A percentile compares a stretch with the other conserved stretches of the same genome.
Conservation (phyloP, 35 echinoderm and acorn worm genomes). For the Ophioderma brevispina region DNA sequence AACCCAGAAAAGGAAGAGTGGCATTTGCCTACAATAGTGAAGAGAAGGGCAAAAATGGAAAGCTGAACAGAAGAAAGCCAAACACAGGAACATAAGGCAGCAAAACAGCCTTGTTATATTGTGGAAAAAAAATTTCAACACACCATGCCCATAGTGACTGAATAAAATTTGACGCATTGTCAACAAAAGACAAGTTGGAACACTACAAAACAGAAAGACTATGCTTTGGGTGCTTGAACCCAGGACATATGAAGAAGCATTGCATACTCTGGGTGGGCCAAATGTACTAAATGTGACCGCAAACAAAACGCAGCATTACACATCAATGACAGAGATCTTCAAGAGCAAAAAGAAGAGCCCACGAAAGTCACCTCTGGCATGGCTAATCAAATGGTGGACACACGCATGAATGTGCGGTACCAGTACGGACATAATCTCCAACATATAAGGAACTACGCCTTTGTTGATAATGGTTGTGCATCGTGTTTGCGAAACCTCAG, state of each 20-base stretch:
- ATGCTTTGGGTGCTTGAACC: not conserved
- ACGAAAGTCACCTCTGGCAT: not conserved
- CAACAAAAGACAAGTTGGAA: not conserved
- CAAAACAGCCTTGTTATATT: not conserved
- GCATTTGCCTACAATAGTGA: not conserved
- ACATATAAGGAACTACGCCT: conserved; percentile 17
- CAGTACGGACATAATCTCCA: not conserved
- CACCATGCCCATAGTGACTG: not conserved
- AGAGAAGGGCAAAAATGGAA: not conserved
- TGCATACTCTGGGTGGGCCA: not conserved
- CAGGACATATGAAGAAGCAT: not conserved
- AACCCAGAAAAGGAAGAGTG: not conserved
- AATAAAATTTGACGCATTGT: not conserved
- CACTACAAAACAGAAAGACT: not conserved
- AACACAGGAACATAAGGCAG: not conserved
- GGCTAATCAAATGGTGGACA: not conserved
- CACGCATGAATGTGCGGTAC: not conserved
- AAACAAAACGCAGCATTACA: not conserved
- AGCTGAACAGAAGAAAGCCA: not conserved
- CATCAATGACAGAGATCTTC: not conserved
- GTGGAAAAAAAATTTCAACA: not conserved
- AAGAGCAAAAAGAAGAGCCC: not conserved
- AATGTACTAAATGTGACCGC: not conserved
- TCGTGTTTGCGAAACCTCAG: not conserved
- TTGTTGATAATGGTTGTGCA: conserved; percentile 46